These are phyloP conservation scores for Aurelia sp. DNA, from an alignment of 30 jellyfish, hydroid and myxozoan genomes.

Conservation along the genomic window DNA sequence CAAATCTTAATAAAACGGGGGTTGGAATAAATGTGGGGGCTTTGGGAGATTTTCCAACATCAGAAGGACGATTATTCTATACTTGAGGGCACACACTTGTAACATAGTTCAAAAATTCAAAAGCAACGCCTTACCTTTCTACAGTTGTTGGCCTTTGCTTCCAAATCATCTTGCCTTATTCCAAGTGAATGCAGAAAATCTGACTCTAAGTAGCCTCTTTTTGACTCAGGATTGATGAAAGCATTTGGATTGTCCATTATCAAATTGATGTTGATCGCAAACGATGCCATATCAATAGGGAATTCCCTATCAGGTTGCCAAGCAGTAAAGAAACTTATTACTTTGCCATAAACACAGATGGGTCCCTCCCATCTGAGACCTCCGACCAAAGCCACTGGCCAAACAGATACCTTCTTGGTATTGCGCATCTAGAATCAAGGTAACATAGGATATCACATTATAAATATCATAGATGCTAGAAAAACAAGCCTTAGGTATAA, in stretches of 20 bases:
- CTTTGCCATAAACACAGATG: constrained; percentile 84
- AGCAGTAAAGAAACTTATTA: constrained; percentile 77
- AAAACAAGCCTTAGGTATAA: too few relatives aligned
- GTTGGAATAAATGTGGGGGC: too few relatives aligned
- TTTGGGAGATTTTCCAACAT: too few relatives aligned
- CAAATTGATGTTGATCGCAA: constrained; percentile 68
- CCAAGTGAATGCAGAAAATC: constrained; percentile 70
- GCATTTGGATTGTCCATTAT: constrained; percentile 38
- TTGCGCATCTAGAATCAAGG: constrained; percentile 70
- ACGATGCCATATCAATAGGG: constrained; percentile 95
- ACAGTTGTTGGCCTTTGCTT: constrained; percentile 89
- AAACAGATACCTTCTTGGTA: constrained; percentile 80
- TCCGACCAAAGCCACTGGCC: constrained; percentile 98
- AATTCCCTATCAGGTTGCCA: constrained; percentile 80
- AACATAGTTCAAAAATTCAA: neutral
- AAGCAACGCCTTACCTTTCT: constrained; percentile 48
- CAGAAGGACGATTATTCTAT: too few relatives aligned
- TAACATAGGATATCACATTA: too few relatives aligned
- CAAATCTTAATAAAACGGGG: too few relatives aligned
- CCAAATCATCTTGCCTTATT: constrained; percentile 60
- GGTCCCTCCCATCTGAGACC: constrained; percentile 98
- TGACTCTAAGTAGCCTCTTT: constrained; percentile 79
- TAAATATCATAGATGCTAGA: too few relatives aligned
- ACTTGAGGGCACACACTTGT: too few relatives aligned
- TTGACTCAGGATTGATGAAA: constrained; percentile 64